A percentile compares a stretch with the other conserved stretches of the same genome.
phyloP scores from a whole-genome alignment of 2,113 vertebrate genomes.

The Brachyhypopomus gauderio region DNA sequence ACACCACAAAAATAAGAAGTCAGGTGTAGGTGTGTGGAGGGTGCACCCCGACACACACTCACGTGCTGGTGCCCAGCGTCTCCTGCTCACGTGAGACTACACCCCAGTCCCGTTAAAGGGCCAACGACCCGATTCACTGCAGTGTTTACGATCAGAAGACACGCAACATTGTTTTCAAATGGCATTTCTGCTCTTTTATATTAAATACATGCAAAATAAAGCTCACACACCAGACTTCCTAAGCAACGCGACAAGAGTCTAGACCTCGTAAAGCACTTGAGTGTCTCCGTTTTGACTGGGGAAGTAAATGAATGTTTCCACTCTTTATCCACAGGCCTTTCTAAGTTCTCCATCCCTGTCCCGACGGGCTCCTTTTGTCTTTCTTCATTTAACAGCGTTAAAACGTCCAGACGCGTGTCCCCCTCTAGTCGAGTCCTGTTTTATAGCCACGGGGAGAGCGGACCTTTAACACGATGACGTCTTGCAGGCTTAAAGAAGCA shows the following conservation, averaged over 20 bases:
- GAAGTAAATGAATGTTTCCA: constrained; percentile 44
- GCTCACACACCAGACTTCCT: neutral
- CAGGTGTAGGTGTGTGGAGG: neutral
- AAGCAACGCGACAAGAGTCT: constrained; percentile 14
- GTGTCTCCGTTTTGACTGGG: constrained; percentile 6
- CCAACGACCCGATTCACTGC: too few species aligned
- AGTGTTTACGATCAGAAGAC: too few species aligned
- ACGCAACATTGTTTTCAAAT: too few species aligned
- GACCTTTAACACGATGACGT: neutral
- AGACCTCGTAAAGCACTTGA: neutral
- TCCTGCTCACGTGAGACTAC: neutral
- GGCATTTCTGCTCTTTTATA: neutral
- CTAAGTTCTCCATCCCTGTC: constrained; percentile 26
- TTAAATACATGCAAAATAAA: constrained; percentile 10
- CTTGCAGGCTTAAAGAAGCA: neutral
- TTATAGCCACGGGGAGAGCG: constrained; percentile 25
- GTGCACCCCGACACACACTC: neutral
- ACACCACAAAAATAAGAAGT: neutral
- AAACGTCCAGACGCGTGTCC: constrained; percentile 49
- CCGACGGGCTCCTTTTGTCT: constrained; percentile 38
- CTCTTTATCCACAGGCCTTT: constrained; percentile 11
- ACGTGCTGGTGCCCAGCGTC: neutral
- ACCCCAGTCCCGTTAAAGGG: neutral
- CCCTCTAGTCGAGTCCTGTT: constrained; percentile 30
- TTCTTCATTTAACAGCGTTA: constrained; percentile 51